A percentile compares a stretch with the other conserved stretches of the same genome.
Evolutionary conservation across 2,113 vertebrate species (phyloP).

Genomic region (Hyperopisus bebe): DNA sequence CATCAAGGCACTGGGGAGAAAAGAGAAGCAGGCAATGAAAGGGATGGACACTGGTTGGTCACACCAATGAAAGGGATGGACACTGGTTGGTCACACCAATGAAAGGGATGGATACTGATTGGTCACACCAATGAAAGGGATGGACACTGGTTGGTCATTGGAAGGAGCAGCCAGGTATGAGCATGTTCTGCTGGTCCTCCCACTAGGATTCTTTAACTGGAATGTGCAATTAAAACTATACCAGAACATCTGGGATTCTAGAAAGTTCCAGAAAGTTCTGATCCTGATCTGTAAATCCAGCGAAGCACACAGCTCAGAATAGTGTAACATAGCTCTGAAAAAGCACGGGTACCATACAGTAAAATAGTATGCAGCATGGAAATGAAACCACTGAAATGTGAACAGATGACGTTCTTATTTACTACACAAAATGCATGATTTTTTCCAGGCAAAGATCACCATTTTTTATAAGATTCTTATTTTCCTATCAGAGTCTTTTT

Average conservation of each 20-base stretch:
- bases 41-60: background rate
- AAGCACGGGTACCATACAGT: background rate
- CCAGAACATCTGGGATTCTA: background rate
- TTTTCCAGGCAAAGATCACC: background rate
- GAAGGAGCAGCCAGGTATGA: background rate
- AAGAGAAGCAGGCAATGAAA: background rate
- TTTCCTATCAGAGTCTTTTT: background rate
- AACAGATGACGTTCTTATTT: background rate
- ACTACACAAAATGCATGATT: background rate
- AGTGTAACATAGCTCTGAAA: background rate
- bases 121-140: background rate
- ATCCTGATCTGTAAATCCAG: background rate
- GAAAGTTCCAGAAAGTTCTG: background rate
- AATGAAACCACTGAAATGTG: background rate
- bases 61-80: background rate
- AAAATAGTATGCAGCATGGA: background rate
- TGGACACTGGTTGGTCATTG: background rate
- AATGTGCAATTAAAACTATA: background rate
- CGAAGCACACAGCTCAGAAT: background rate
- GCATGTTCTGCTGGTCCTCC: background rate
- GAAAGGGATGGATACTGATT: background rate
- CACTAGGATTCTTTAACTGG: background rate
- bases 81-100: background rate
- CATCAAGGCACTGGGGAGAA: conserved; percentile 72
- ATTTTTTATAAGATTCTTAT: background rate